Conservation (phyloP, 2,797 vertebrate genomes). For the Pelochelys cantorii region DNA sequence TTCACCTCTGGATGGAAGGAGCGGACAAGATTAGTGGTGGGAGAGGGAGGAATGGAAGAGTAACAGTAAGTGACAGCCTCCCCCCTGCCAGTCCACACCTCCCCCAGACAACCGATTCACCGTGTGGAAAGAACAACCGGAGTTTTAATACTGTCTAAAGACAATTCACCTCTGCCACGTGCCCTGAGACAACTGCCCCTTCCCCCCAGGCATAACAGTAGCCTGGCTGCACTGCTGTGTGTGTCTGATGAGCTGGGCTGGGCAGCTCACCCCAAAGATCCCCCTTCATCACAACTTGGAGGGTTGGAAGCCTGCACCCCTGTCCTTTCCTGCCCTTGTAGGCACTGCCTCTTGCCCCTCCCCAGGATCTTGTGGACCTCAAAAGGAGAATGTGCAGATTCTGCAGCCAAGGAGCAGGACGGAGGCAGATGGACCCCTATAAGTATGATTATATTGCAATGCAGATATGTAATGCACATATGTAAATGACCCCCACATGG, state of each 20-base stretch:
- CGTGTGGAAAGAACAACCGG: neutral
- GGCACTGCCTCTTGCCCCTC: neutral
- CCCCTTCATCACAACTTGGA: neutral
- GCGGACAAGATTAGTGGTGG: neutral
- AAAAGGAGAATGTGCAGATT: neutral
- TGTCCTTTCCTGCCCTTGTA: neutral
- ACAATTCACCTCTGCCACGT: neutral
- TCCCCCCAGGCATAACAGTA: neutral
- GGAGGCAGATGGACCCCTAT: neutral
- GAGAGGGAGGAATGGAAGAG: neutral
- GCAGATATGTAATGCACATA: neutral
- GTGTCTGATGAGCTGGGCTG: neutral
- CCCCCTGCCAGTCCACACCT: too few species aligned
- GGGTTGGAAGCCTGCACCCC: neutral
- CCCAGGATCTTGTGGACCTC: fast-evolving
- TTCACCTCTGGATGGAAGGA: neutral
- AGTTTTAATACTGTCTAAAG: neutral
- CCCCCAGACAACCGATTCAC: neutral
- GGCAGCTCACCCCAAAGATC: neutral
- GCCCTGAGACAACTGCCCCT: neutral
- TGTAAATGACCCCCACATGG: neutral
- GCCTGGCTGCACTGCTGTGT: too few species aligned
- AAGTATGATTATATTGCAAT: neutral
- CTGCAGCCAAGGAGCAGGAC: neutral
- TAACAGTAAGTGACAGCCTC: neutral